phyloP scores from a whole-genome alignment of 2,797 vertebrate species.

The Gobio occitaniae region DNA sequence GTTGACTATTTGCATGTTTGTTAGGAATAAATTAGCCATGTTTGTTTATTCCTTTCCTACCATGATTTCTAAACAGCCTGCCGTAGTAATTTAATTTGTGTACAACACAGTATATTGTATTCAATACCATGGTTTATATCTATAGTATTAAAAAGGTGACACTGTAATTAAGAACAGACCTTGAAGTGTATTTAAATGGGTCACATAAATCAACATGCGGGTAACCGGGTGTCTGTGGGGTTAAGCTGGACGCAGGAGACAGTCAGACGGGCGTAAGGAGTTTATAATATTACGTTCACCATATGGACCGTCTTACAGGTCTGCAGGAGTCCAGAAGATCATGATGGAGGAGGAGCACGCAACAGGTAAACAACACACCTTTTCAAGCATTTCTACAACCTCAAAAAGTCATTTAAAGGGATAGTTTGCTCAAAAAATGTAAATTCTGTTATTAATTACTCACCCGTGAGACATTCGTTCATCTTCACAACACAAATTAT shows the following conservation, averaged over 20 bases:
- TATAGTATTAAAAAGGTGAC: background rate
- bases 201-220: background rate
- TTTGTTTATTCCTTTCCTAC: background rate
- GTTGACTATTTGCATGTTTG: background rate
- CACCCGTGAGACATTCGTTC: too few species aligned
- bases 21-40: background rate
- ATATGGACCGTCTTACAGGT: conserved; percentile 35
- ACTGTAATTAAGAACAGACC: background rate
- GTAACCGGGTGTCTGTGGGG: conserved; percentile 13
- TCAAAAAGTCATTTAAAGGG: background rate
- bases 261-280: conserved; percentile 20
- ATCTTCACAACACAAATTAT: too few species aligned
- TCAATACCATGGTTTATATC: background rate
- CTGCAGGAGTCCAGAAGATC: conserved; percentile 31
- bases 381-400: background rate
- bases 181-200: background rate
- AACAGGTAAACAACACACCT: background rate
- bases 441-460: too few species aligned
- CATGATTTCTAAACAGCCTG: background rate
- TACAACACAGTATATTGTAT: background rate
- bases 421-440: too few species aligned
- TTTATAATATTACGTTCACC: conserved; percentile 30
- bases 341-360: conserved; percentile 2
- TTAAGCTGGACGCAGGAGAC: conserved; percentile 19
- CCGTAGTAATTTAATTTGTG: background rate